Evolutionary conservation across 2,888 invertebrate genomes (phyloP), one percentile per base, ranked within the genome.

Genomic region (Tachina grossa): DNA sequence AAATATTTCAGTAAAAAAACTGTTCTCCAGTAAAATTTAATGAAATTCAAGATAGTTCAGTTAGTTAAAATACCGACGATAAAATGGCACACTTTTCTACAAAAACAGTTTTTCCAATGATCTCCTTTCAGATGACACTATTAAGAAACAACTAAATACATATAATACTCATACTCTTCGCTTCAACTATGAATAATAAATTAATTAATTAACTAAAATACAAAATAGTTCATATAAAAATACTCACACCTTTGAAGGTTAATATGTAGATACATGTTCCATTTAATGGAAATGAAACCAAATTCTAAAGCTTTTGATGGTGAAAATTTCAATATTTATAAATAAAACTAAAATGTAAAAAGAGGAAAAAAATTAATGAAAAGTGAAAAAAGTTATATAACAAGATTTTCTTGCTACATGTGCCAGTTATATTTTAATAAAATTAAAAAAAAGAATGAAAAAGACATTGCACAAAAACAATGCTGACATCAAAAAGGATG

Each of bases 331-430:
- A 45, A 61, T 41, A 9, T 41, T 31, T 31, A 22, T 13, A 43
- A 43, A 43, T 2, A 2, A 43, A 41, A 61, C 6, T 19, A 39
- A 41, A 41, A 8, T 0, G 45, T 13, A 53, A 9, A 16, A 31
- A 51, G 16, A 51, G n/a, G 9, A 16, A 31, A 31, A 6, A 31
- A 31, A 6, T 31, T 53, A 53, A 19, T 9, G 41, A 14, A 3
- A 22, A 47, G 45, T 61, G 16, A 47, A 63, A 39, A 71, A 63
- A 8, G 47, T 79, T 72, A 53, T 14, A 22, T 72, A 74, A 59
- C 53, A 51, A 16, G 22, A 22, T 80, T 59, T 65, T 74, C 19
- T 57, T 63, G 47, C 57, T 47, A 51, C 51, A 41, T 16, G 41
- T 74, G 49, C 19, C 39, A 61, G 41, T 49, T 65, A 43, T 65